Evolutionary conservation across 2,888 invertebrate species (phyloP).

Genomic region (Pachycephus smyrnensis): DNA sequence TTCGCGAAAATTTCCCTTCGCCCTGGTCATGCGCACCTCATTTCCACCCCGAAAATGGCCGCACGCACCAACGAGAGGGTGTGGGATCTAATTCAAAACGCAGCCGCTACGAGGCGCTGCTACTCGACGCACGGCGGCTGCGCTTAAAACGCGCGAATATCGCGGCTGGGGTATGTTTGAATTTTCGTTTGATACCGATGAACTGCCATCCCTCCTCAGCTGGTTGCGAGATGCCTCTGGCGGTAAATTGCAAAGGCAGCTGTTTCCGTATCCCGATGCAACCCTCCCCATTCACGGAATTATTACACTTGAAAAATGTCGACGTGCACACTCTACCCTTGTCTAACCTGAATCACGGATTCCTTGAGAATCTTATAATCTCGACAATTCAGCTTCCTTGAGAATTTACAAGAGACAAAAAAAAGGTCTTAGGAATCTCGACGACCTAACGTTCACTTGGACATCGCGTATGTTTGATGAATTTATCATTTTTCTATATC

Average conservation of each 20-base stretch:
- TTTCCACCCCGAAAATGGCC: conserved; percentile 34
- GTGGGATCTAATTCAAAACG: conserved; percentile 9
- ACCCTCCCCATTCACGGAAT: neutral
- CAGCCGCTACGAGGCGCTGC: conserved; percentile 4
- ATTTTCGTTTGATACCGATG: neutral
- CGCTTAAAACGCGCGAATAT: neutral
- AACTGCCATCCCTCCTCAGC: neutral
- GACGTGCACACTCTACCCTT: neutral
- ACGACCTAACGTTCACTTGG: neutral
- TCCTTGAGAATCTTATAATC: neutral
- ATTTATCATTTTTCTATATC: neutral
- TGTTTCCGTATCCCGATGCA: neutral
- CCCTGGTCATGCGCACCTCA: conserved; percentile 48
- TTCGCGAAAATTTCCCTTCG: conserved; percentile 55
- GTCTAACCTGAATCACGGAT: neutral
- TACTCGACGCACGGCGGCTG: neutral
- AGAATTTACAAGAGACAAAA: neutral
- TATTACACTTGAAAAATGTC: neutral
- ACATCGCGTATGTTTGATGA: neutral
- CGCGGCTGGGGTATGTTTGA: neutral
- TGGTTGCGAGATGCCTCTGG: neutral
- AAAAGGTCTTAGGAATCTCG: neutral
- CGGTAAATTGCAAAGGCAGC: neutral
- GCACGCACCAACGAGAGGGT: conserved; percentile 14
- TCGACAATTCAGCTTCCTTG: neutral